Conservation (phyloP, 2,113 vertebrate genomes). For the Pelvicachromis taeniatus region DNA sequence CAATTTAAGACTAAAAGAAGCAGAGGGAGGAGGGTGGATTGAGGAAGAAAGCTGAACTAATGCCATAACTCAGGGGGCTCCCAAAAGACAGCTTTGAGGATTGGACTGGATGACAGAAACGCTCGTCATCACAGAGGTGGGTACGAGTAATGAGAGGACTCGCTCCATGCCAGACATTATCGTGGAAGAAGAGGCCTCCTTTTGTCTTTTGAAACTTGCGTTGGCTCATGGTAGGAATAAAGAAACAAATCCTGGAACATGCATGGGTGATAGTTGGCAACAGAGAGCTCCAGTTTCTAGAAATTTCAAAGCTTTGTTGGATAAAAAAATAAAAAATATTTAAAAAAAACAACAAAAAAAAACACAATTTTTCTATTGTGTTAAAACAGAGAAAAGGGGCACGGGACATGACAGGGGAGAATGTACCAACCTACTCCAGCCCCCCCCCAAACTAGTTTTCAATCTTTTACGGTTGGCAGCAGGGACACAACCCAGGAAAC, state of each 20-base stretch:
- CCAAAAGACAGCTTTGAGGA: constrained; percentile 67
- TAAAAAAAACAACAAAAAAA: background rate
- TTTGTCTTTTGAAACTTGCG: constrained; percentile 25
- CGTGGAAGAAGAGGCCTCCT: constrained; percentile 34
- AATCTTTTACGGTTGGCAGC: constrained; percentile 55
- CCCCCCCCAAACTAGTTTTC: constrained; percentile 1
- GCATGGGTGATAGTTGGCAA: constrained; percentile 8
- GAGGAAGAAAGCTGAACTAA: constrained; percentile 55
- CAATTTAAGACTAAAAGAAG: constrained; percentile 59
- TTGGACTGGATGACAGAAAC: constrained; percentile 56
- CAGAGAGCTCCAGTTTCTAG: background rate
- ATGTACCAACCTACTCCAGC: constrained; percentile 44
- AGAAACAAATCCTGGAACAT: constrained; percentile 5
- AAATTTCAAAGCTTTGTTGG: background rate
- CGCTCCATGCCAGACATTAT: constrained; percentile 52
- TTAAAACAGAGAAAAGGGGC: constrained; percentile 48
- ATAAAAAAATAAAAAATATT: background rate
- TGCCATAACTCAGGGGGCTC: constrained; percentile 60
- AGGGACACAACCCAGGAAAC: constrained; percentile 77
- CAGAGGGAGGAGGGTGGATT: constrained; percentile 22
- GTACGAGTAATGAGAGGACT: constrained; percentile 59
- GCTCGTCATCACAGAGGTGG: constrained; percentile 61
- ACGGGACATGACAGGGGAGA: constrained; percentile 33
- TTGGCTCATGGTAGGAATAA: constrained; percentile 3
- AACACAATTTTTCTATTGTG: background rate